These are phyloP conservation scores for Scomber japonicus DNA, from an alignment of 2,113 vertebrate species.

Conservation along the genomic window DNA sequence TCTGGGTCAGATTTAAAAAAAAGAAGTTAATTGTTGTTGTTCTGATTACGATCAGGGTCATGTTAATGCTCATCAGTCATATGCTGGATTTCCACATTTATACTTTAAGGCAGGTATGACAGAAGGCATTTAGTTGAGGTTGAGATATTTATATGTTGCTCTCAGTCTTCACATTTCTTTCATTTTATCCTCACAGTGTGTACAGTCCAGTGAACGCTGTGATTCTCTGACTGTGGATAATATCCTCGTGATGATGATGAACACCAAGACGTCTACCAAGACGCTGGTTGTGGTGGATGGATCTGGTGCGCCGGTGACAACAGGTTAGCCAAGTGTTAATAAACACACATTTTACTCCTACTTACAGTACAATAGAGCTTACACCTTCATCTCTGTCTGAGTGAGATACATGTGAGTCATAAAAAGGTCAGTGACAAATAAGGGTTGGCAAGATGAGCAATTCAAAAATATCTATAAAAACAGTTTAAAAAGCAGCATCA, in stretches of 20 bases:
- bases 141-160: conserved; percentile 1
- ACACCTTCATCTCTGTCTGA: not conserved
- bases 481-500: too few relatives aligned
- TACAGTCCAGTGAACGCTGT: conserved; percentile 88
- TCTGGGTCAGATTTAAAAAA: conserved; percentile 18
- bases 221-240: conserved; percentile 82
- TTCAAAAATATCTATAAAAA: too few relatives aligned
- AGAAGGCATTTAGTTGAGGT: conserved; percentile 7
- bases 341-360: not conserved
- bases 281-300: conserved; percentile 86
- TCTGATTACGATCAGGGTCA: conserved; percentile 34
- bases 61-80: conserved; percentile 18
- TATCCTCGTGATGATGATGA: conserved; percentile 91
- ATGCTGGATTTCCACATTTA: conserved; percentile 32
- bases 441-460: too few relatives aligned
- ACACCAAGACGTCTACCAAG: conserved; percentile 89
- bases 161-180: not conserved
- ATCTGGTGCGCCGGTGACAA: accelerated
- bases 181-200: conserved; percentile 83
- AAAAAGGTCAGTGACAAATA: too few relatives aligned
- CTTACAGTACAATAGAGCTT: not conserved
- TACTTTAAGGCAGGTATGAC: conserved; percentile 10
- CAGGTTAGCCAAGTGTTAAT: conserved; percentile 41
- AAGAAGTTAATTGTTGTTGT: conserved; percentile 26
- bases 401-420: not conserved